Evolutionary conservation across 2,113 vertebrate species (phyloP).

Genomic region (Oncorhynchus nerka): DNA sequence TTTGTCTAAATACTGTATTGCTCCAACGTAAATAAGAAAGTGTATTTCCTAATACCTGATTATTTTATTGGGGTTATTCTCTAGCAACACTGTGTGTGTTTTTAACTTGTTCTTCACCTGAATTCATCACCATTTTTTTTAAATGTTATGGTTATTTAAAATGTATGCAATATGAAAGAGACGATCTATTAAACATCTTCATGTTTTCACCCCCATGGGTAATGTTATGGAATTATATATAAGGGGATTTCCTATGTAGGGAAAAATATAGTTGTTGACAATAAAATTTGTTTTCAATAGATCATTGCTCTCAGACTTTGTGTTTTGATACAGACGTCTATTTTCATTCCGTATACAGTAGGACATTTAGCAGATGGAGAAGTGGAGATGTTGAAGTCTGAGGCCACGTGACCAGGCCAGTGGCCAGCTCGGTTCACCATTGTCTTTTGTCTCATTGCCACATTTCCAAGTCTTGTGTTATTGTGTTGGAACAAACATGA

Average conservation of each 20-base stretch:
- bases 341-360: too few species aligned
- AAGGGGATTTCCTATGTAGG: too few species aligned
- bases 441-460: too few species aligned
- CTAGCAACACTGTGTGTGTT: background rate
- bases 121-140: background rate
- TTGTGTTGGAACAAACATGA: background rate
- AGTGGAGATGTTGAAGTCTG: too few species aligned
- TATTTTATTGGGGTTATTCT: background rate
- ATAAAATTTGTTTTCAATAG: too few species aligned
- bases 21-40: conserved; percentile 35
- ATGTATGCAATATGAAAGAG: background rate
- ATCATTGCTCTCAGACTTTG: too few species aligned
- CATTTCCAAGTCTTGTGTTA: too few species aligned
- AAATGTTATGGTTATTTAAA: background rate
- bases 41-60: background rate
- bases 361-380: too few species aligned
- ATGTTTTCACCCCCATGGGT: background rate
- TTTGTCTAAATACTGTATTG: conserved; percentile 18
- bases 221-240: background rate
- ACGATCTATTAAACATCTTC: background rate
- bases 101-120: conserved; percentile 13
- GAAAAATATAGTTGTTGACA: too few species aligned
- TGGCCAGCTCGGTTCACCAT: too few species aligned
- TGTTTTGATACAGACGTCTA: too few species aligned
- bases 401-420: too few species aligned